Evolutionary conservation across 1,140 invertebrate genomes (phyloP).

Genomic region (Anthonomus grandis): DNA sequence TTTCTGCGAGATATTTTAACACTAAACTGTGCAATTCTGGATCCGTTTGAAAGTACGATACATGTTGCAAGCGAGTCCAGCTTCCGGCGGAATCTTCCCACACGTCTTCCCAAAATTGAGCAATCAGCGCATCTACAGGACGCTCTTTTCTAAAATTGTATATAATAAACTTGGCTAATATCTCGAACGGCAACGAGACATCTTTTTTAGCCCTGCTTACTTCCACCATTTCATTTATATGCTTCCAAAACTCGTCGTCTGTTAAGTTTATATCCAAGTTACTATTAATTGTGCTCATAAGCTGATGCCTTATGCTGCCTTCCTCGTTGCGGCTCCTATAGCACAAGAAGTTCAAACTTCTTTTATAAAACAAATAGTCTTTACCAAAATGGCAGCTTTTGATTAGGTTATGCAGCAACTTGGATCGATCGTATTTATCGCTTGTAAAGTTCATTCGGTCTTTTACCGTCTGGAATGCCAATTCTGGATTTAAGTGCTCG

Average conservation of each 20-base stretch:
- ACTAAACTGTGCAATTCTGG: background rate
- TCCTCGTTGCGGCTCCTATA: constrained; percentile 7
- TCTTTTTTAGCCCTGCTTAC: background rate
- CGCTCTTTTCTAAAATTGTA: constrained; percentile 1
- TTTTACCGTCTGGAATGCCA: constrained; percentile 7
- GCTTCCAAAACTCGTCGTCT: constrained; percentile 3
- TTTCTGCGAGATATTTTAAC: background rate
- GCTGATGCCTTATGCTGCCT: background rate
- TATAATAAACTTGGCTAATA: background rate
- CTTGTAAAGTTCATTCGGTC: constrained; percentile 12
- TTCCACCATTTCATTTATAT: constrained; percentile 12
- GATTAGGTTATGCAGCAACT: background rate
- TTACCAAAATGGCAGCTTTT: background rate
- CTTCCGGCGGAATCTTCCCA: too few relatives aligned
- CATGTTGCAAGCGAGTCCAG: too few relatives aligned
- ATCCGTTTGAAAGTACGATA: background rate
- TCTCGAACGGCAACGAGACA: background rate
- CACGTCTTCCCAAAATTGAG: background rate
- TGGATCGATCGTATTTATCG: background rate
- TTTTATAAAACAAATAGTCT: constrained; percentile 5
- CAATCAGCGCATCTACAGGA: background rate
- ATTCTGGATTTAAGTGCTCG: background rate
- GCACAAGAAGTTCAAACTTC: constrained; percentile 10
- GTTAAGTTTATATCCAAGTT: background rate
- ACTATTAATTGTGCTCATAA: background rate